A percentile compares a stretch with the other conserved stretches of the same genome.
These are phyloP conservation scores for Babylonia areolata DNA, from an alignment of 1,140 invertebrate genomes.

Conservation along the genomic window DNA sequence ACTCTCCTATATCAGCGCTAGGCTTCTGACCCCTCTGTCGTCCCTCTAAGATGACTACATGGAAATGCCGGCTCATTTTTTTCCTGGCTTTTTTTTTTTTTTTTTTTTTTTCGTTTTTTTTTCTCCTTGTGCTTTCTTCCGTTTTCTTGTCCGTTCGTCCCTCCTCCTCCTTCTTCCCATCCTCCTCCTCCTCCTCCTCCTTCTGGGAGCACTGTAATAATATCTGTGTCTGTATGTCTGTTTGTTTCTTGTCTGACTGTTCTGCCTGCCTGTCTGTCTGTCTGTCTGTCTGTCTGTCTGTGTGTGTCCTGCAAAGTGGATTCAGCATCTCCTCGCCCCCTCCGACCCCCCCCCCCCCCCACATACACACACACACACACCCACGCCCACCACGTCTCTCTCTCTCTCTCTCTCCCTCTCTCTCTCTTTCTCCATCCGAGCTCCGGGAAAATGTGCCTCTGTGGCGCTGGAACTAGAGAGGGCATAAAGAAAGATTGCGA, in stretches of 20 bases:
- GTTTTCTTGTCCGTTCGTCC: background rate
- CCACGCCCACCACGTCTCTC: too few relatives aligned
- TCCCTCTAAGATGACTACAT: slow-evolving; percentile 34
- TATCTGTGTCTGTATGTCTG: background rate
- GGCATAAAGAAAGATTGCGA: background rate
- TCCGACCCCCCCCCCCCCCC: background rate
- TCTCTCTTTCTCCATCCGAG: background rate
- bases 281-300: background rate
- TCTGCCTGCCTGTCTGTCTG: background rate
- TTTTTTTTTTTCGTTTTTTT: background rate
- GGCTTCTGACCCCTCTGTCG: slow-evolving; percentile 16
- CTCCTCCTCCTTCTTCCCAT: background rate
- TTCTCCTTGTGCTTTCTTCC: background rate
- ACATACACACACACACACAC: too few relatives aligned
- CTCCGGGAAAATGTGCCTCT: background rate
- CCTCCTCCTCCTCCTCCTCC: background rate
- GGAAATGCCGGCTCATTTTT: slow-evolving; percentile 31
- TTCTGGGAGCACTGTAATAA: background rate
- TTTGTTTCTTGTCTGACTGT: too few relatives aligned
- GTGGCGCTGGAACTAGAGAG: background rate
- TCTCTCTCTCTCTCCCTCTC: slow-evolving; percentile 5
- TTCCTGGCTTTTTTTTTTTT: background rate
- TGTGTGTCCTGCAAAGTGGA: background rate
- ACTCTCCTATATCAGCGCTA: slow-evolving; percentile 19
- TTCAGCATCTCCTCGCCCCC: background rate